phyloP scores from a whole-genome alignment of 1,140 invertebrate species.

The Drosophila setifemur region DNA sequence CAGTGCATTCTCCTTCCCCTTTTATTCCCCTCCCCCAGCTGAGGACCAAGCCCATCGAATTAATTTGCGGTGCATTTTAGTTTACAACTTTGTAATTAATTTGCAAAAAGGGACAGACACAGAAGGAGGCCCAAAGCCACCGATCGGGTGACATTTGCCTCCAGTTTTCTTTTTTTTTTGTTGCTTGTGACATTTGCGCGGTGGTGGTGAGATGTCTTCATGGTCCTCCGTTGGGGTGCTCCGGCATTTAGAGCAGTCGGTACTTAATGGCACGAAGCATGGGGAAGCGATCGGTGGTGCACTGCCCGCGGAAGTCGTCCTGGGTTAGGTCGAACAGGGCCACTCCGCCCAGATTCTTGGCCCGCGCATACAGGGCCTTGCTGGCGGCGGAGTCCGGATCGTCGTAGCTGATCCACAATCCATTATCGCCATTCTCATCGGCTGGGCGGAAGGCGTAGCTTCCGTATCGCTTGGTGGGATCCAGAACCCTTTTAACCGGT shows the following conservation, averaged over 20 bases:
- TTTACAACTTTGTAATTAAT: slow-evolving; percentile 80
- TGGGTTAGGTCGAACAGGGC: slow-evolving; percentile 91
- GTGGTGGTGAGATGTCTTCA: slow-evolving; percentile 19
- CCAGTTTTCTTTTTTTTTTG: not conserved
- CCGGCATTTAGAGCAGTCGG: slow-evolving; percentile 83
- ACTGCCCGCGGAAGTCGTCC: slow-evolving; percentile 92
- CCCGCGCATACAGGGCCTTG: slow-evolving; percentile 89
- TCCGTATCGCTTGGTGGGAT: slow-evolving; percentile 89
- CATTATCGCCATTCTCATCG: slow-evolving; percentile 86
- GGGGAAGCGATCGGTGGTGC: slow-evolving; percentile 90
- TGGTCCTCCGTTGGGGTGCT: not conserved
- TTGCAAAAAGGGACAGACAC: slow-evolving; percentile 57
- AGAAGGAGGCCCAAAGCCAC: slow-evolving; percentile 9
- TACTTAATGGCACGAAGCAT: slow-evolving; percentile 87
- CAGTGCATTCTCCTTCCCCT: not conserved
- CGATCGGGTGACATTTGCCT: slow-evolving; percentile 41
- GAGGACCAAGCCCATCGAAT: slow-evolving; percentile 44
- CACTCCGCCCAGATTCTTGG: slow-evolving; percentile 90
- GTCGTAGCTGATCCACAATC: slow-evolving; percentile 95
- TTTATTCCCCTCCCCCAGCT: not conserved
- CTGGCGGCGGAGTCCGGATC: slow-evolving; percentile 92
- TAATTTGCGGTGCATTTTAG: slow-evolving; percentile 74
- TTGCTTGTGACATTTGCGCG: slow-evolving; percentile 30
- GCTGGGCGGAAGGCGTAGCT: slow-evolving; percentile 89
- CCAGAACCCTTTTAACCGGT: slow-evolving; percentile 87